A percentile compares a stretch with the other conserved stretches of the same genome.
phyloP scores from a whole-genome alignment of 2,888 invertebrate species.

The Patella depressa region DNA sequence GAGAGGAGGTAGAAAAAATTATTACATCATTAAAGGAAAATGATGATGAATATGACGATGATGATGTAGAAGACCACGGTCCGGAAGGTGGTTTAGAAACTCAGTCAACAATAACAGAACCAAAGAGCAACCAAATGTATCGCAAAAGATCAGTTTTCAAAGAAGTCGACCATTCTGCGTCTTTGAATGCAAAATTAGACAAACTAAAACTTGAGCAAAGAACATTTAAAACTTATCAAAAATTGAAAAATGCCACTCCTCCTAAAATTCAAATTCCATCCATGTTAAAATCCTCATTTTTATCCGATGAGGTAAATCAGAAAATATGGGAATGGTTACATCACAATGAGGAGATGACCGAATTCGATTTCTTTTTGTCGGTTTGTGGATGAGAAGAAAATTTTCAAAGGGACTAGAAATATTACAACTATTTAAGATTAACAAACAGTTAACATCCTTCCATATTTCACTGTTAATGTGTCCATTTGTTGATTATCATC shows the following conservation, averaged over 20 bases:
- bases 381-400: slow-evolving; percentile 49
- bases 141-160: not conserved
- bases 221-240: slow-evolving; percentile 46
- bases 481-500: too few species aligned
- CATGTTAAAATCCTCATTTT: slow-evolving; percentile 45
- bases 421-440: too few species aligned
- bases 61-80: not conserved
- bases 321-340: slow-evolving; percentile 66
- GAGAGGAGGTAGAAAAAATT: slow-evolving; percentile 59
- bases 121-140: not conserved
- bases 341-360: slow-evolving; percentile 54
- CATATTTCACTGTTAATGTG: too few species aligned
- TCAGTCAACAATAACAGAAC: not conserved
- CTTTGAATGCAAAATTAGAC: not conserved
- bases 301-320: slow-evolving; percentile 50
- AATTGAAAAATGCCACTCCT: slow-evolving; percentile 47
- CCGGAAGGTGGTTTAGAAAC: not conserved
- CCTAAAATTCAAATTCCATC: slow-evolving; percentile 49
- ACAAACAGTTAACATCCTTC: too few species aligned
- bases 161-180: not conserved
- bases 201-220: slow-evolving; percentile 5
- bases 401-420: not conserved
- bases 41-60: slow-evolving; percentile 46
- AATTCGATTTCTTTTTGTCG: slow-evolving; percentile 62
- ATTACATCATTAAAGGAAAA: slow-evolving; percentile 55